A percentile compares a stretch with the other conserved stretches of the same genome.
Conservation (phyloP, 2,113 vertebrate species). For the Syngnathus scovelli region DNA sequence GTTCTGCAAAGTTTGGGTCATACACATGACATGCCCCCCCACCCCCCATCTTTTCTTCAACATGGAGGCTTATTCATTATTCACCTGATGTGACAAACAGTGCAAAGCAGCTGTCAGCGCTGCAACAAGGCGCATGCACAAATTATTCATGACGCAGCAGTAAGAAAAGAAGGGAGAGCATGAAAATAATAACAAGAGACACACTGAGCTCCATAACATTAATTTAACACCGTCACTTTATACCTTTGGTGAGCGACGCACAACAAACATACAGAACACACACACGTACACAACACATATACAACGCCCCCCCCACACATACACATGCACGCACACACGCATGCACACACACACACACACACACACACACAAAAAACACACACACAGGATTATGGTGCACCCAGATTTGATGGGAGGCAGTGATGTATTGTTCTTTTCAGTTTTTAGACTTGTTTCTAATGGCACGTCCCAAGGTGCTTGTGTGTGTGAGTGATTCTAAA, state of each 20-base stretch:
- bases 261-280: too few relatives aligned
- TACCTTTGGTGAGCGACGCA: neutral
- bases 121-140: constrained; percentile 65
- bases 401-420: too few relatives aligned
- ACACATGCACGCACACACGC: too few relatives aligned
- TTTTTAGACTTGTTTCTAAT: too few relatives aligned
- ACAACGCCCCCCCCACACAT: too few relatives aligned
- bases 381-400: too few relatives aligned
- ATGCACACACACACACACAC: too few relatives aligned
- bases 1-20: constrained; percentile 2
- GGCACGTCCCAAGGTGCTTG: too few relatives aligned
- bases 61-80: constrained; percentile 70
- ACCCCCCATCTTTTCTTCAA: constrained; percentile 13
- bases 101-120: constrained; percentile 70
- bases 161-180: constrained; percentile 57
- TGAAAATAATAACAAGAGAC: constrained; percentile 60
- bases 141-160: constrained; percentile 71
- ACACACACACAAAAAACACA: too few relatives aligned
- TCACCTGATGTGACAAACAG: constrained; percentile 75
- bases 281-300: too few relatives aligned
- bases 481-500: too few relatives aligned
- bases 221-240: neutral
- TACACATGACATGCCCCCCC: constrained; percentile 27
- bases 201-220: neutral
- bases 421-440: too few relatives aligned